These are phyloP conservation scores for Muscicapa adusta DNA, from an alignment of 2,113 vertebrate species.

Conservation along the genomic window DNA sequence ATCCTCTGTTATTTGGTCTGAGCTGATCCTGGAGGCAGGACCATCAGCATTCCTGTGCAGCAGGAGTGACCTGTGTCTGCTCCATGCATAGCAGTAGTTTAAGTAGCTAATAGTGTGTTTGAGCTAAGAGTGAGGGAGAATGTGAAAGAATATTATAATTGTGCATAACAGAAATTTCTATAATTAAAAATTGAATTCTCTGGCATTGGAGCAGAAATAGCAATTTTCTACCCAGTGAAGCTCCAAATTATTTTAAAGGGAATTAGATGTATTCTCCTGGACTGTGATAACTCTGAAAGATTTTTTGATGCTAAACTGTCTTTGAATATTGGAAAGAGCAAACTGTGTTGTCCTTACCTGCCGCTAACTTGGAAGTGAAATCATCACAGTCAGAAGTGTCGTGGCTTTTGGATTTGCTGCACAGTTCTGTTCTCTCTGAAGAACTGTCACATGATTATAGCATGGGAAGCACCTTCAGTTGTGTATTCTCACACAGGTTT, in stretches of 20 bases:
- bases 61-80: conserved; percentile 2
- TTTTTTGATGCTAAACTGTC: conserved; percentile 15
- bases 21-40: not conserved
- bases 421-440: not conserved
- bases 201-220: conserved; percentile 59
- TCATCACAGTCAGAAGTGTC: not conserved
- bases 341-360: not conserved
- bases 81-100: not conserved
- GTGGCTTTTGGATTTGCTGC: not conserved
- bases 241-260: conserved; percentile 60
- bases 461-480: not conserved
- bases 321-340: not conserved
- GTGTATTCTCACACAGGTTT: not conserved
- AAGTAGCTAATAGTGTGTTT: conserved; percentile 35
- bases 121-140: conserved; percentile 7
- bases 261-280: conserved; percentile 49
- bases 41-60: not conserved
- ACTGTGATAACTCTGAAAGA: conserved; percentile 17
- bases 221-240: conserved; percentile 66
- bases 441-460: not conserved
- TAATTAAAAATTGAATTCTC: conserved; percentile 63
- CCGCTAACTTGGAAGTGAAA: not conserved
- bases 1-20: not conserved
- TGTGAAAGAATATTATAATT: conserved; percentile 46
- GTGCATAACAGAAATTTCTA: conserved; percentile 52